A percentile compares a stretch with the other conserved stretches of the same genome.
Conservation (phyloP, 2,888 invertebrate species). For the Pseudococcus jackbeardsleyi region DNA sequence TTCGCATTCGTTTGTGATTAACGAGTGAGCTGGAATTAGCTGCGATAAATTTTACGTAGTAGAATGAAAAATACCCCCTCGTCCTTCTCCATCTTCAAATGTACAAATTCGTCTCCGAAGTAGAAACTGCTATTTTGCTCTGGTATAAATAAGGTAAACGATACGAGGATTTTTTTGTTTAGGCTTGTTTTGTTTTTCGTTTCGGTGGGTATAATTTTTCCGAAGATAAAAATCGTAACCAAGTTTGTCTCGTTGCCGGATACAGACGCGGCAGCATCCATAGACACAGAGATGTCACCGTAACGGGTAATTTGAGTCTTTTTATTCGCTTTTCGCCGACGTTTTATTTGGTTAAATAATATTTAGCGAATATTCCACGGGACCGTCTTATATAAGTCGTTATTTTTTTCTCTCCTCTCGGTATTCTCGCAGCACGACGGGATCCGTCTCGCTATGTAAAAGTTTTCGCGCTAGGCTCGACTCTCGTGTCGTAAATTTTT, state of each 20-base stretch:
- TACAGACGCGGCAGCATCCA: background rate
- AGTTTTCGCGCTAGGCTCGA: background rate
- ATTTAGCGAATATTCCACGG: background rate
- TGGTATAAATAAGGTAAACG: background rate
- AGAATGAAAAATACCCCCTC: background rate
- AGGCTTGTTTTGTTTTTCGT: background rate
- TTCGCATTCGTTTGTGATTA: slow-evolving; percentile 22
- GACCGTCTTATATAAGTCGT: background rate
- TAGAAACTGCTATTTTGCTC: background rate
- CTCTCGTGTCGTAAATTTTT: slow-evolving; percentile 31
- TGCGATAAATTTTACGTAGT: background rate
- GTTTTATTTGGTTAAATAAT: slow-evolving; percentile 28
- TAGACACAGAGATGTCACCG: background rate
- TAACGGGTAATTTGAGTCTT: slow-evolving; percentile 35
- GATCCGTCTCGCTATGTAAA: background rate
- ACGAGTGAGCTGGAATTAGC: background rate
- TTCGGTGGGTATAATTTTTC: background rate
- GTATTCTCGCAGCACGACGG: background rate
- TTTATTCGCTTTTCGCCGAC: slow-evolving; percentile 7
- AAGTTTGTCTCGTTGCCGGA: background rate
- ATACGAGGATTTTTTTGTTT: slow-evolving; percentile 3
- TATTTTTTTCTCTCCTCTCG: slow-evolving; percentile 10
- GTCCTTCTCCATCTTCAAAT: background rate
- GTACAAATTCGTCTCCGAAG: background rate
- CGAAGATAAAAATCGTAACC: background rate